These are phyloP conservation scores for Ictalurus furcatus DNA, from an alignment of 2,113 vertebrate species.

Conservation along the genomic window DNA sequence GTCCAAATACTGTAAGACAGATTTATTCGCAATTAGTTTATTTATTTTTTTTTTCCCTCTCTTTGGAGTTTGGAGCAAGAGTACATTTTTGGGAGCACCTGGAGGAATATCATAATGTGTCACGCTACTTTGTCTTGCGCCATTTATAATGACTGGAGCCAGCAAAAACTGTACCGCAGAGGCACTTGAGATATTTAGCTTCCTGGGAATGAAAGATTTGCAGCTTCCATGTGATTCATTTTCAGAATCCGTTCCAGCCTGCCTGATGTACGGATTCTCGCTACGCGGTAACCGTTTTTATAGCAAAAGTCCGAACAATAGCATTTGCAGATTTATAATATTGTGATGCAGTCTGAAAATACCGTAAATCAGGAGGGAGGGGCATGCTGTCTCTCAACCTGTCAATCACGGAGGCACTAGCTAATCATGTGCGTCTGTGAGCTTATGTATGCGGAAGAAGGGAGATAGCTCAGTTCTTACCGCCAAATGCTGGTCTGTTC, in stretches of 20 bases:
- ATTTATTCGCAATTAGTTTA: background rate
- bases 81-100: conserved; percentile 18
- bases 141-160: conserved; percentile 8
- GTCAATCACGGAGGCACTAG: background rate
- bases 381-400: background rate
- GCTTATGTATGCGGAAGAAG: background rate
- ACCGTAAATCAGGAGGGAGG: background rate
- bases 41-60: background rate
- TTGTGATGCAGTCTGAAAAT: background rate
- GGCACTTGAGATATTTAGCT: background rate
- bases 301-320: background rate
- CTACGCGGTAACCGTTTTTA: background rate
- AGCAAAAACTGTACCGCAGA: background rate
- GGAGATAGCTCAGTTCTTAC: background rate
- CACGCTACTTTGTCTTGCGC: conserved; percentile 10
- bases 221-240: background rate
- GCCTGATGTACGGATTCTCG: background rate
- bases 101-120: background rate
- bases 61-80: background rate
- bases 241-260: background rate
- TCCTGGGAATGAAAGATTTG: conserved; percentile 9
- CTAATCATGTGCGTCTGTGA: background rate
- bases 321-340: background rate
- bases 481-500: background rate
- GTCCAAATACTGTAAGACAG: background rate